Base-by-base conservation (phyloP, 2,888 invertebrate species). In the Caenorhabditis japonica region DNA sequence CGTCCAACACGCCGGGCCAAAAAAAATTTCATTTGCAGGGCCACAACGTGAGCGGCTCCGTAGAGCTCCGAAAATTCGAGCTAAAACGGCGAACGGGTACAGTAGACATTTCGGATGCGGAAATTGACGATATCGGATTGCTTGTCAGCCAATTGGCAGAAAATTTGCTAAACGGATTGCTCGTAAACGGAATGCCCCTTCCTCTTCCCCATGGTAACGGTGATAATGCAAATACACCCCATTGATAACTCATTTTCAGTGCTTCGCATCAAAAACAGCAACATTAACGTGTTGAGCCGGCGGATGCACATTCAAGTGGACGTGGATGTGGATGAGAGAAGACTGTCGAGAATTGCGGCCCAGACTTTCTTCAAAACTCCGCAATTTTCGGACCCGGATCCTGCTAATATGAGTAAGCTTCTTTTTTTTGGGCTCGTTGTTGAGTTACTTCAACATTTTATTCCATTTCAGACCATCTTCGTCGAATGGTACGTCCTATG, bases 31-130 rank as follows among this genome's bases (percentile, higher is more conserved):
- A n/a, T n/a, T 41, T 69, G 34, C 49, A 77, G 75, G 77, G 77
- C 12, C 73, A 77, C 33, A 77, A 75, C 44, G 75, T 80, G n/a
- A 75, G 71, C 27, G 82, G 80, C 2, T 56, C 62, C 4, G 80
- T 82, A 8, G 64, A 76, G 12, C 53, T 82, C 17, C 69, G 77
- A 5, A 79, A 79, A 49, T 82, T 82, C 53, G 79, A 78, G 12
- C 46, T 82, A 55, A 66, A 74, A 27, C 73, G 72, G 33, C 44
- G 77, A 38, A 74, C 74, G 3, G 76, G 74, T 5, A 62, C 73
- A 3, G 44, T 79, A 4, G 72, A 75, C 30, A 72, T 81, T 7
- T 68, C 72, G 5, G 70, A 80, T 43, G 58, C 61, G 5, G 81
- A 81, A 36, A 69, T 74, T 15, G 69, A 76, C 13, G 81, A 81